A percentile compares a stretch with the other conserved stretches of the same genome.
Conservation (phyloP, 2,888 invertebrate genomes). For the Caenorhabditis sulstoni region DNA sequence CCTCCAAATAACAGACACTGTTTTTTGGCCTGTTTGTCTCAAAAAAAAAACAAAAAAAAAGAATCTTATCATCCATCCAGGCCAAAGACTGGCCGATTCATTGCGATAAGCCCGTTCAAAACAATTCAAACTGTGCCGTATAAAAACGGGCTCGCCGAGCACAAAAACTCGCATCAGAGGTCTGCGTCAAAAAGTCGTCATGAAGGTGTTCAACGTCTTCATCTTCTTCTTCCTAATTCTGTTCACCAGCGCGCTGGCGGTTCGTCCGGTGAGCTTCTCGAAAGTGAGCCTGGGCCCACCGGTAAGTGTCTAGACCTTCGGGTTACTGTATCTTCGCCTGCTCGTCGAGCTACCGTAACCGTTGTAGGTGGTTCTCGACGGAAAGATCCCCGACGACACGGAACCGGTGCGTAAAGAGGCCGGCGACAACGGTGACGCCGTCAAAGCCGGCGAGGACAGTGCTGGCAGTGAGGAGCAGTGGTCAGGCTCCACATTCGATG, state of each 20-base stretch:
- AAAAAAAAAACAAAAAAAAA: too few species aligned
- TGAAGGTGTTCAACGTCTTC: conserved; percentile 12
- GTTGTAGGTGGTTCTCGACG: too few species aligned
- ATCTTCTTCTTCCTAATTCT: conserved; percentile 3
- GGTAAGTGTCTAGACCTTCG: too few species aligned
- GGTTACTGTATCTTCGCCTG: too few species aligned
- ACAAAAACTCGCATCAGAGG: not conserved
- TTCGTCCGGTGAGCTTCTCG: not conserved
- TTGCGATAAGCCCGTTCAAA: too few species aligned
- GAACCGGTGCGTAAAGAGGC: not conserved
- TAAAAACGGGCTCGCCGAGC: not conserved
- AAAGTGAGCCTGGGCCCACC: not conserved
- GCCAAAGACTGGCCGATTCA: too few species aligned
- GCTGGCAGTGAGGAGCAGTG: not conserved
- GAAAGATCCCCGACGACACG: not conserved
- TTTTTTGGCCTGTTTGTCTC: too few species aligned
- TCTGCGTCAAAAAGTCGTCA: not conserved
- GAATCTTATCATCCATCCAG: too few species aligned
- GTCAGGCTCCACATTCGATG: not conserved
- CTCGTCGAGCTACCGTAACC: too few species aligned
- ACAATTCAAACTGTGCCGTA: too few species aligned
- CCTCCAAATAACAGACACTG: too few species aligned
- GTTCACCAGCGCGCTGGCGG: not conserved
- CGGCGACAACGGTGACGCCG: conserved; percentile 4
- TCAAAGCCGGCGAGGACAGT: not conserved